phyloP scores from a whole-genome alignment of 2,797 vertebrate species.

The Hypotaenidia philippensis region DNA sequence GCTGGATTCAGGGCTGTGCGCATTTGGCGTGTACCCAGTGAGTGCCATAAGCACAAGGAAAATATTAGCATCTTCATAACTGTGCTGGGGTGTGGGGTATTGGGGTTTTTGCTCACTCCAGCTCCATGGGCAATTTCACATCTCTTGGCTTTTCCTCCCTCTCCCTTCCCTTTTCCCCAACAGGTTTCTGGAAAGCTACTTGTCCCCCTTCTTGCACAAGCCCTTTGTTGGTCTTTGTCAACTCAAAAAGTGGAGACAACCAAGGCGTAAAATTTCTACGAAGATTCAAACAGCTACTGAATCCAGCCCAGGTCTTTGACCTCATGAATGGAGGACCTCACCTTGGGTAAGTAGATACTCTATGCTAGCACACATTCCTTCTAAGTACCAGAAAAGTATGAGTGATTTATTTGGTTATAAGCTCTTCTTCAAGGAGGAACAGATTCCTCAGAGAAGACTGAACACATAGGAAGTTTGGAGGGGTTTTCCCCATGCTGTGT shows the following conservation, averaged over 20 bases:
- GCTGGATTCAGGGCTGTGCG: not conserved
- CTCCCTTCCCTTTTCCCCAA: not conserved
- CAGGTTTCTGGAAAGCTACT: slow-evolving; percentile 97
- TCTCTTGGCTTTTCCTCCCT: not conserved
- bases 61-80: not conserved
- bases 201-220: slow-evolving; percentile 95
- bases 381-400: not conserved
- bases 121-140: not conserved
- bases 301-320: slow-evolving; percentile 97
- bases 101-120: not conserved
- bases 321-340: slow-evolving; percentile 98
- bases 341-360: slow-evolving; percentile 86
- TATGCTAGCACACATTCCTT: not conserved
- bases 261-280: slow-evolving; percentile 97
- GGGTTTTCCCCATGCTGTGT: not conserved
- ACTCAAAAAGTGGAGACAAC: slow-evolving; percentile 97
- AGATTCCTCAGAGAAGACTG: not conserved
- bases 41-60: not conserved
- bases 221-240: slow-evolving; percentile 94
- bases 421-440: not conserved
- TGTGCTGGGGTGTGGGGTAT: not conserved
- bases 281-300: slow-evolving; percentile 95
- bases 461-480: not conserved
- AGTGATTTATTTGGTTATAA: not conserved
- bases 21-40: not conserved